phyloP scores from a whole-genome alignment of 2,888 invertebrate species.

The Archips xylosteana region DNA sequence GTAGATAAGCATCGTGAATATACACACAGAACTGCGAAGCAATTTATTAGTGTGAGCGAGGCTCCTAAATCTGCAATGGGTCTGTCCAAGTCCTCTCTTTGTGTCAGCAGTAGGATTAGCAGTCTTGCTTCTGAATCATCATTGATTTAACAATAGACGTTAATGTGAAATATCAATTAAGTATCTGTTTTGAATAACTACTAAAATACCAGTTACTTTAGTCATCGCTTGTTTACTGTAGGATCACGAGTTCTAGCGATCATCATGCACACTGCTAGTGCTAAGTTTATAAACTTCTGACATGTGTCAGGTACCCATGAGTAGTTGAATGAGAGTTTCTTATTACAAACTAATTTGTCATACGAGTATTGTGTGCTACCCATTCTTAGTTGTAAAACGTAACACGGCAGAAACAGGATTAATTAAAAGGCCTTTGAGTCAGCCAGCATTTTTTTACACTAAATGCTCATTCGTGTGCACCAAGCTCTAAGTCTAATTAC shows the following conservation, averaged over 20 bases:
- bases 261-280: background rate
- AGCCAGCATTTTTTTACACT: background rate
- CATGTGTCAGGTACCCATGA: background rate
- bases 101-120: background rate
- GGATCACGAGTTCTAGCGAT: background rate
- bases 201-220: background rate
- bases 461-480: background rate
- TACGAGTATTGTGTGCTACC: background rate
- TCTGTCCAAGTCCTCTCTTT: background rate
- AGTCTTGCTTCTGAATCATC: background rate
- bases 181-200: background rate
- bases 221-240: background rate
- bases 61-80: background rate
- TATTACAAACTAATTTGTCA: background rate
- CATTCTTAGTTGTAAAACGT: background rate
- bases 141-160: background rate
- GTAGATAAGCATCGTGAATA: no score
- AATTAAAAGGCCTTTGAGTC: background rate
- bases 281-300: slow-evolving; percentile 7
- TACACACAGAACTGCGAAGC: background rate
- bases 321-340: background rate
- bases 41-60: background rate
- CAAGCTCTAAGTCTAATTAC: background rate
- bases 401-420: background rate
- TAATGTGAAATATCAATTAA: background rate